Percentiles rank a stretch among this genome's conserved stretches.
phyloP scores from a whole-genome alignment of 2,113 vertebrate species.

The Neomonachus schauinslandi region DNA sequence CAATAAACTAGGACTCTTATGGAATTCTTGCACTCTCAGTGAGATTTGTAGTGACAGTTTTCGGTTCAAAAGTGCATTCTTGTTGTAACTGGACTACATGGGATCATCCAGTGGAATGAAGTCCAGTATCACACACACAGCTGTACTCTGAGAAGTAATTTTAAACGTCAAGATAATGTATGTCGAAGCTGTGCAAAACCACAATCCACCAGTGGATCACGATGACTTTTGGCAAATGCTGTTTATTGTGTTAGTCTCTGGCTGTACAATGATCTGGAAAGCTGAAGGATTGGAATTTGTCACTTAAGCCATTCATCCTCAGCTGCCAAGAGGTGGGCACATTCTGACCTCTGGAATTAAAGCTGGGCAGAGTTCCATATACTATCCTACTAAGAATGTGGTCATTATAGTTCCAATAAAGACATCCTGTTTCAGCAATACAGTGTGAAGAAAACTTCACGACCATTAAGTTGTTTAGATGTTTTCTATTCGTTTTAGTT shows the following conservation, averaged over 20 bases:
- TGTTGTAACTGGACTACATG: slow-evolving; percentile 19
- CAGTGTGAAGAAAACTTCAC: background rate
- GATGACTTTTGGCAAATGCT: slow-evolving; percentile 56
- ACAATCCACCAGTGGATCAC: slow-evolving; percentile 51
- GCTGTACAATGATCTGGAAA: slow-evolving; percentile 45
- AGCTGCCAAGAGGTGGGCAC: slow-evolving; percentile 73
- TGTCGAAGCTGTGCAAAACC: slow-evolving; percentile 59
- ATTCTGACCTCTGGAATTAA: slow-evolving; percentile 62
- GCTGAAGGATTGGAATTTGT: slow-evolving; percentile 60
- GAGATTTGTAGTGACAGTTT: slow-evolving; percentile 68
- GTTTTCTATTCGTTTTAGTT: slow-evolving; percentile 26
- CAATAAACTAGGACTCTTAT: background rate
- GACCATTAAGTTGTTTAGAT: background rate
- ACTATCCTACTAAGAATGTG: background rate
- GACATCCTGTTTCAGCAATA: slow-evolving; percentile 43
- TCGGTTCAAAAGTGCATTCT: slow-evolving; percentile 74
- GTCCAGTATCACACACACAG: slow-evolving; percentile 54
- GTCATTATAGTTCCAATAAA: background rate
- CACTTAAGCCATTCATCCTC: slow-evolving; percentile 62
- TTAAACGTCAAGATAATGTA: slow-evolving; percentile 64
- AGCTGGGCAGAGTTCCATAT: slow-evolving; percentile 33
- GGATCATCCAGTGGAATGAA: background rate
- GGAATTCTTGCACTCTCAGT: slow-evolving; percentile 47
- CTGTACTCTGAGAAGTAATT: slow-evolving; percentile 61
- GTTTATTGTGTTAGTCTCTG: slow-evolving; percentile 58